Percentiles rank a stretch among this genome's conserved stretches.
Evolutionary conservation across 2,797 vertebrate species (phyloP).

Genomic region (Okamejei kenojei): DNA sequence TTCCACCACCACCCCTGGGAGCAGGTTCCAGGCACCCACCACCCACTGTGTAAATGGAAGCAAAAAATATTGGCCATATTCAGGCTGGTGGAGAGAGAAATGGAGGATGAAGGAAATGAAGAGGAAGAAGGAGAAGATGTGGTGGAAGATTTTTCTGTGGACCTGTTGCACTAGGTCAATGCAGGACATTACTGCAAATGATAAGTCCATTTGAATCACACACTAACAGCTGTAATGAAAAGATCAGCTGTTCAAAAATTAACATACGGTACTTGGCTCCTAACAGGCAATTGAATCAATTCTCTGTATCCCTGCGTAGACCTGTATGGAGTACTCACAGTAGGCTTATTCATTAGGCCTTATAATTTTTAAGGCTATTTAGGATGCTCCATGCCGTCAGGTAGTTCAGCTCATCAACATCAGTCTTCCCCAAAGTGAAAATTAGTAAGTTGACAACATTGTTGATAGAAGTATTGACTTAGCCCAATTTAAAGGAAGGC

Average conservation of each 20-base stretch:
- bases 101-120: too few species aligned
- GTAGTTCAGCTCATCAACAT: background rate
- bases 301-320: background rate
- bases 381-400: background rate
- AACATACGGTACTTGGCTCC: background rate
- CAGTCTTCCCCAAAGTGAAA: background rate
- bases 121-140: background rate
- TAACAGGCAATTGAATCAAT: background rate
- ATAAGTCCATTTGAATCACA: background rate
- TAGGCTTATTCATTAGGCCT: conserved; percentile 17
- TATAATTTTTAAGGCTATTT: background rate
- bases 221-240: background rate
- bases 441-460: background rate
- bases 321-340: background rate
- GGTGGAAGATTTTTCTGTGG: background rate
- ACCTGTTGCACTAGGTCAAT: background rate
- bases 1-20: too few species aligned
- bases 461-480: background rate
- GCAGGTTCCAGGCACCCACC: too few species aligned
- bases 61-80: background rate
- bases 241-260: background rate
- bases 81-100: background rate
- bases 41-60: too few species aligned
- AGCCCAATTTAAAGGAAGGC: background rate
- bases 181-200: background rate